phyloP scores from a whole-genome alignment of 1,140 invertebrate species.

The Aphelenchoides besseyi region DNA sequence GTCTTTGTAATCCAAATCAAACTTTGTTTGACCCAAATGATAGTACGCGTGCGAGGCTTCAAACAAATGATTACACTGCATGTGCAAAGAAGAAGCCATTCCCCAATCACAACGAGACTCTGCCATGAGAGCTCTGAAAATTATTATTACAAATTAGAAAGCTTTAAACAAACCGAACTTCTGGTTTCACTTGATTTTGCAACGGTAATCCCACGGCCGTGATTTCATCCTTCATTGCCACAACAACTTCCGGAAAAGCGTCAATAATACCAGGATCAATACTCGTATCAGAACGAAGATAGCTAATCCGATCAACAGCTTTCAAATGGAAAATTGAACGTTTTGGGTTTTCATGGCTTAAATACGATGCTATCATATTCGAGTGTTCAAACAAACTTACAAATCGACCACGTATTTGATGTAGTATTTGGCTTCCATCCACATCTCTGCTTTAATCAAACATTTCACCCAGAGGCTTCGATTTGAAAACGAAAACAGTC shows the following conservation, averaged over 20 bases:
- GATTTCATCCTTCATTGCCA: background rate
- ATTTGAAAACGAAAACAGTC: background rate
- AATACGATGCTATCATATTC: background rate
- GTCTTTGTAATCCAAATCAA: slow-evolving; percentile 9
- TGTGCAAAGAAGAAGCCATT: background rate
- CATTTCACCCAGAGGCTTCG: background rate
- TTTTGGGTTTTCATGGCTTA: background rate
- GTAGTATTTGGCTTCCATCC: background rate
- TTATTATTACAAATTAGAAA: background rate
- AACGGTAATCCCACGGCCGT: background rate
- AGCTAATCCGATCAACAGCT: background rate
- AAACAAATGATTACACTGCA: background rate
- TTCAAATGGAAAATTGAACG: background rate
- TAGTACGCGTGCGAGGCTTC: background rate
- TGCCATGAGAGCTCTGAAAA: background rate
- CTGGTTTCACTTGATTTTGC: background rate
- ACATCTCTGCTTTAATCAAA: slow-evolving; percentile 4
- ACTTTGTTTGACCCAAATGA: background rate
- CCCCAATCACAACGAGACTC: background rate
- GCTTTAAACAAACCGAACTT: background rate
- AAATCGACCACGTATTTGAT: background rate
- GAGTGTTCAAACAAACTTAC: slow-evolving; percentile 1
- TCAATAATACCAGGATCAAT: background rate
- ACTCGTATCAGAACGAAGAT: background rate
- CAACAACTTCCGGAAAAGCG: background rate